Evolutionary conservation across 2,888 invertebrate species (phyloP).

Genomic region (Limnephilus lunatus): DNA sequence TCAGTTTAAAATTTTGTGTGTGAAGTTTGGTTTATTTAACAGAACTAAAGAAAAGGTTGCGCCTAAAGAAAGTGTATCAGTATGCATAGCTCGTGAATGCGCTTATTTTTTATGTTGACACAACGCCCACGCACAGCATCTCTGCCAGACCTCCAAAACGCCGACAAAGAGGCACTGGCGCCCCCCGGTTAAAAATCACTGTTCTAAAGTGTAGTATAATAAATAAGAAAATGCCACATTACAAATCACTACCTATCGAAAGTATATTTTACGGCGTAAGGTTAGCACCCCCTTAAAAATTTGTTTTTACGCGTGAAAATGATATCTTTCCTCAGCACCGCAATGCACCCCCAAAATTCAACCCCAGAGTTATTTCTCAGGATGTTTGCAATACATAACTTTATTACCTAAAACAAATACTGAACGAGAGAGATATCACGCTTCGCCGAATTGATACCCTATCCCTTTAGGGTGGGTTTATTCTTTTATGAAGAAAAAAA

Average conservation of each 20-base stretch:
- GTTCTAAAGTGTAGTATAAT: neutral
- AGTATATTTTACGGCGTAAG: neutral
- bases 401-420: slow-evolving; percentile 53
- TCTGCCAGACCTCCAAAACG: too few species aligned
- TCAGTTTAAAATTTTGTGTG: too few species aligned
- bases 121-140: too few species aligned
- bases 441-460: slow-evolving; percentile 27
- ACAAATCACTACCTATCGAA: neutral
- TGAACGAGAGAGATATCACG: slow-evolving; percentile 49
- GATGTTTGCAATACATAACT: slow-evolving; percentile 49
- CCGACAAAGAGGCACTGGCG: too few species aligned
- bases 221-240: neutral
- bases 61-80: too few species aligned
- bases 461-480: slow-evolving; percentile 17
- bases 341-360: neutral
- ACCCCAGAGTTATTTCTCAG: slow-evolving; percentile 20
- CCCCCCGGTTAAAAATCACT: neutral
- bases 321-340: neutral
- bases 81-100: too few species aligned
- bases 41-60: too few species aligned
- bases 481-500: slow-evolving; percentile 12
- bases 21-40: too few species aligned
- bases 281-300: neutral
- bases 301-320: neutral
- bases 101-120: too few species aligned